These are phyloP conservation scores for Sebastes fasciatus DNA, from an alignment of 2,113 vertebrate species.

Conservation along the genomic window DNA sequence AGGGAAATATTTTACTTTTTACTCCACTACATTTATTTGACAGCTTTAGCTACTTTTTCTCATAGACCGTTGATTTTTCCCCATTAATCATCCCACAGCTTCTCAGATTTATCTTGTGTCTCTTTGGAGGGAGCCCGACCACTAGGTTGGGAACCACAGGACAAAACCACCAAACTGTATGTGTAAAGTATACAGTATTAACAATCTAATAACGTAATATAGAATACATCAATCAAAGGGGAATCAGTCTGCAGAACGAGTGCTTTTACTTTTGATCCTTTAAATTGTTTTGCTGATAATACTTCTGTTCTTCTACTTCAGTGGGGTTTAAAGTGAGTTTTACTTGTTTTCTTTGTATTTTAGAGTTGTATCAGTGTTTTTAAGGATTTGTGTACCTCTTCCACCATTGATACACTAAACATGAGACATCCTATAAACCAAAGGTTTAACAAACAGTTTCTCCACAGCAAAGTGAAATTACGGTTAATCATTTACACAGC, in stretches of 20 bases:
- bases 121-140: not conserved
- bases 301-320: not conserved
- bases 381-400: not conserved
- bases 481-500: constrained; percentile 37
- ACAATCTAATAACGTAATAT: not conserved
- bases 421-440: not conserved
- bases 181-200: not conserved
- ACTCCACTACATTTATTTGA: not conserved
- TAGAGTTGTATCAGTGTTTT: not conserved
- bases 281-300: not conserved
- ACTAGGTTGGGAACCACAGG: not conserved
- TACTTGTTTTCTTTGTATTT: not conserved
- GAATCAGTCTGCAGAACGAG: not conserved
- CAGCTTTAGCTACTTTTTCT: too few relatives aligned
- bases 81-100: not conserved
- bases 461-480: not conserved
- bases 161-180: not conserved
- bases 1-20: not conserved
- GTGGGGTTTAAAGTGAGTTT: not conserved
- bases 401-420: not conserved
- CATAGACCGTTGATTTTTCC: too few relatives aligned
- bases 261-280: not conserved
- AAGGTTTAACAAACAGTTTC: not conserved
- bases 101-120: not conserved
- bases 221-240: not conserved